Base-by-base conservation (phyloP, 2,797 vertebrate genomes). In the Alfaro cultratus region DNA sequence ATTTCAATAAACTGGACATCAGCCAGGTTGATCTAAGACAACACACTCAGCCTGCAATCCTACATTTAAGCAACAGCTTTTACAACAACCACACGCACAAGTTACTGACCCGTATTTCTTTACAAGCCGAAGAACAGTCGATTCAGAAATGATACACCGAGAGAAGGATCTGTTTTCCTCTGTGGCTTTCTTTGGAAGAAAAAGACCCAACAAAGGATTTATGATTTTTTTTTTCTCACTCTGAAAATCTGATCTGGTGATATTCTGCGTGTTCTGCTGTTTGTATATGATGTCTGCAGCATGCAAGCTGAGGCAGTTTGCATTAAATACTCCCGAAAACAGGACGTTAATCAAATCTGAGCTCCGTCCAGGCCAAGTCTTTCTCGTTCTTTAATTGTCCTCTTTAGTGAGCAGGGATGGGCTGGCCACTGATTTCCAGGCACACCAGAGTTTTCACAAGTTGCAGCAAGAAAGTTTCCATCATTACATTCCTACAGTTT, bases 201-300 rank as follows among this genome's bases (percentile, higher is more conserved):
- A 88, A 93, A 83, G 86, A 86, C 82, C 81, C 84, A 95, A 96
- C 94, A 96, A 95, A 94, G 91, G 91, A 93, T 94, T 94, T 94
- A 93, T 94, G 87, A 26, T n/a, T 5, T 46, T 46, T 68, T 64
- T 93, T 91, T 84, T 87, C 73, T 53, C 83, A 78, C 92, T 77
- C n/a, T 45, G 84, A 92, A 90, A 96, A 96, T 88, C 83, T 90
- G 94, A 95, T 94, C 93, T 91, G 5, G 86, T 91, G 90, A 93
- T 93, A 80, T 95, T 94, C 92, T 91, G 88, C 74, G 81, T 89
- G 85, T 62, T 81, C 80, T 81, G 81, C 46, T 74, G 75, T 77
- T 5, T 12, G 84, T 73, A 51, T 53, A 85, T 85, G 57, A 76
- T 39, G 68, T 47, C 80, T 71, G 31, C 80, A 81, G 79, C 64